Conservation (phyloP, 2,113 vertebrate species). For the Barbus barbus region DNA sequence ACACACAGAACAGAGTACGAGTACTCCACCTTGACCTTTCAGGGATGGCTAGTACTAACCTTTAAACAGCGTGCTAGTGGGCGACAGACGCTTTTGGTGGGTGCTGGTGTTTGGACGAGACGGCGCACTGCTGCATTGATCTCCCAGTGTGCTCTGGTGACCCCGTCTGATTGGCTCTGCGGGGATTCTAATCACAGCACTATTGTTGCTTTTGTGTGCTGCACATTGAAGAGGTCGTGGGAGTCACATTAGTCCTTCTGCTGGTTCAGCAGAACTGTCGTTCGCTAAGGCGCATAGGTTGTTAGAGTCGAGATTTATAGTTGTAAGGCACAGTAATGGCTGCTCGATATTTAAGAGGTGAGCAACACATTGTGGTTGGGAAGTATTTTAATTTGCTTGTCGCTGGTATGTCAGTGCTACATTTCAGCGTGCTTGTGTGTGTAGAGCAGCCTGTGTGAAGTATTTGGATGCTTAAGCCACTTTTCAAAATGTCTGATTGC, state of each 20-base stretch:
- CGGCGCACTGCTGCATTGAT: background rate
- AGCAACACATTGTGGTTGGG: background rate
- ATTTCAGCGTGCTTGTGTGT: background rate
- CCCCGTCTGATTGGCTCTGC: background rate
- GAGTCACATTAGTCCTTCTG: constrained; percentile 11
- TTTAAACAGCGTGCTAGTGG: constrained; percentile 32
- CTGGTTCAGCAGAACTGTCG: background rate
- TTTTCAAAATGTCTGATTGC: background rate
- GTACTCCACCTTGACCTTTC: constrained; percentile 40
- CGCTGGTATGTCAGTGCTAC: background rate
- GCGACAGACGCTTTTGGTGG: constrained; percentile 1
- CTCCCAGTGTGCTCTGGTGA: background rate
- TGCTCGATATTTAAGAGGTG: background rate
- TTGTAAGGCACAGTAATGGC: background rate
- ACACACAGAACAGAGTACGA: background rate
- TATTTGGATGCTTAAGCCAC: background rate
- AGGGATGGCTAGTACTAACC: constrained; percentile 44
- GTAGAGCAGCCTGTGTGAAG: background rate
- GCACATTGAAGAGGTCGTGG: background rate
- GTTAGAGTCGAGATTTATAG: background rate
- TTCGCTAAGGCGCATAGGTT: background rate
- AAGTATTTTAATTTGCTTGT: constrained; percentile 20
- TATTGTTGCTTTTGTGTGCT: constrained; percentile 22
- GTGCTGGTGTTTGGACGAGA: background rate
- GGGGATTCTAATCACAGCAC: background rate